These are phyloP conservation scores for Cliona cf. orientalis DNA, from an alignment of 37 sponge, comb jelly and placozoan genomes.

Conservation along the genomic window DNA sequence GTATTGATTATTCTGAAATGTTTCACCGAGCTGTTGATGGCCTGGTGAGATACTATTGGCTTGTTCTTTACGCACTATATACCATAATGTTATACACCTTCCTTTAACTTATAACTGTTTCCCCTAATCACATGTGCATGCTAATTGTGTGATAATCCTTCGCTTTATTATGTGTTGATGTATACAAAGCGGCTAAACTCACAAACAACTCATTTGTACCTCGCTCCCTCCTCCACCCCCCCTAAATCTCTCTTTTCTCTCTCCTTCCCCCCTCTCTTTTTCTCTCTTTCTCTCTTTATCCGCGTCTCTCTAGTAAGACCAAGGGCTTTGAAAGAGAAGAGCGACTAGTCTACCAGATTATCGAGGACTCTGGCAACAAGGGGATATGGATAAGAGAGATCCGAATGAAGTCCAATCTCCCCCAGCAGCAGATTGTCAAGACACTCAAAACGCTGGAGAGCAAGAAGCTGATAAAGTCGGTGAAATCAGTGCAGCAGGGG, in stretches of 20 bases:
- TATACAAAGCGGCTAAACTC: too few species aligned
- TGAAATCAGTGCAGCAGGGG: slow-evolving; percentile 83
- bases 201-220: too few species aligned
- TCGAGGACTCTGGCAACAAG: slow-evolving; percentile 89
- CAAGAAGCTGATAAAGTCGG: slow-evolving; percentile 88
- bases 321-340: slow-evolving; percentile 92
- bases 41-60: too few species aligned
- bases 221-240: slow-evolving; percentile 1
- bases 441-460: slow-evolving; percentile 87
- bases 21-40: too few species aligned
- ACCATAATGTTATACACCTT: too few species aligned
- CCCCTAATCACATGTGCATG: too few species aligned
- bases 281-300: not conserved
- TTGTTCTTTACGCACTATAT: too few species aligned
- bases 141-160: too few species aligned
- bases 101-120: too few species aligned
- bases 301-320: slow-evolving; percentile 58
- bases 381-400: slow-evolving; percentile 97
- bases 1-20: too few species aligned
- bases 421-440: slow-evolving; percentile 63
- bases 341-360: slow-evolving; percentile 89
- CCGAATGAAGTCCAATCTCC: slow-evolving; percentile 72
- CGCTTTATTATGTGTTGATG: too few species aligned
- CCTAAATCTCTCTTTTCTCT: not conserved
- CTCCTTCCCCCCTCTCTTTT: not conserved